Evolutionary conservation across 2,888 invertebrate species (phyloP).

Genomic region (Cheilosia urbana): DNA sequence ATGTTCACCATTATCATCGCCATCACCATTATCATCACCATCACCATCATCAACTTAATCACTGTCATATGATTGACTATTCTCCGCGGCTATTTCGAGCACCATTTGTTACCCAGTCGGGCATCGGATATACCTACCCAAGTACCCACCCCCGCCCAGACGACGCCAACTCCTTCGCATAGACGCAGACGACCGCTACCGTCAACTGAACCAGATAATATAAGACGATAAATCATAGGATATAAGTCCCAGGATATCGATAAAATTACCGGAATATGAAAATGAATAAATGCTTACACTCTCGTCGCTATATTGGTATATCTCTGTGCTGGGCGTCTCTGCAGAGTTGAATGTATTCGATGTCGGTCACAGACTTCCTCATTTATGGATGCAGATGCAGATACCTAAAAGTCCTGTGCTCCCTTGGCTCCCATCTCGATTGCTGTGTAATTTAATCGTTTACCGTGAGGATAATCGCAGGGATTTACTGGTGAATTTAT

Average conservation of each 20-base stretch:
- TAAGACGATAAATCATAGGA: slow-evolving; percentile 52
- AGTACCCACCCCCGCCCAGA: slow-evolving; percentile 4
- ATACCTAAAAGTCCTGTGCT: slow-evolving; percentile 2
- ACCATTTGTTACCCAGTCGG: slow-evolving; percentile 40
- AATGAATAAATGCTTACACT: slow-evolving; percentile 30
- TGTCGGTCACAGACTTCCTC: slow-evolving; percentile 29
- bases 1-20: slow-evolving; percentile 2
- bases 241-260: slow-evolving; percentile 49
- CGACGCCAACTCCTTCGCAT: neutral
- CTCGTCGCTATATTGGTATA: neutral
- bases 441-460: slow-evolving; percentile 65
- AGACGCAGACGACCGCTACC: neutral
- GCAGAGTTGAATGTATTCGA: slow-evolving; percentile 16
- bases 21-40: neutral
- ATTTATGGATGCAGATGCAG: slow-evolving; percentile 35
- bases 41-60: slow-evolving; percentile 40
- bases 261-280: slow-evolving; percentile 44
- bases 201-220: slow-evolving; percentile 11
- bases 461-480: slow-evolving; percentile 56
- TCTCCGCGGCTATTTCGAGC: slow-evolving; percentile 44
- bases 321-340: neutral
- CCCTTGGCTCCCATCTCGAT: slow-evolving; percentile 21
- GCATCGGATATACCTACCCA: neutral
- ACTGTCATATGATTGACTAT: slow-evolving; percentile 42
- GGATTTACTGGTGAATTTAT: slow-evolving; percentile 55